Evolutionary conservation across 1,140 invertebrate genomes (phyloP).

Genomic region (Platyura marginata): DNA sequence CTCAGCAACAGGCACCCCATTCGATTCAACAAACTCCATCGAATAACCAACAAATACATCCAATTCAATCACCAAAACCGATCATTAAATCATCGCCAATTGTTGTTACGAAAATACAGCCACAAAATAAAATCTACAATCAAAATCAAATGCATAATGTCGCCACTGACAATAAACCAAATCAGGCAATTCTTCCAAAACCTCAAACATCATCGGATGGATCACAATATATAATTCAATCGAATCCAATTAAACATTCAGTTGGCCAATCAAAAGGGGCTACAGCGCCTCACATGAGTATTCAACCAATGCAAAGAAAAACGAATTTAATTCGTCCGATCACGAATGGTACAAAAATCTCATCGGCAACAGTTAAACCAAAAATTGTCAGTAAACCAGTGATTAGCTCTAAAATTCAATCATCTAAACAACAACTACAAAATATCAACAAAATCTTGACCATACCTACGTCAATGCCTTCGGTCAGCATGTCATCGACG

Average conservation of each 20-base stretch:
- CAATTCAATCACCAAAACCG: constrained; percentile 1
- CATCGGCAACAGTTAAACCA: constrained; percentile 2
- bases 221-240: neutral
- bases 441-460: constrained; percentile 11
- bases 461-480: constrained; percentile 18
- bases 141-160: neutral
- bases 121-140: neutral
- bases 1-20: neutral
- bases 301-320: constrained; percentile 4
- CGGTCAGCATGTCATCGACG: neutral
- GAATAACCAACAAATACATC: constrained; percentile 4
- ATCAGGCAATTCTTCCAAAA: neutral
- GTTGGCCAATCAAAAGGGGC: neutral
- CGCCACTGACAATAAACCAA: neutral
- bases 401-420: constrained; percentile 9
- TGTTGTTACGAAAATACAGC: constrained; percentile 2
- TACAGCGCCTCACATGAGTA: neutral
- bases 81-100: constrained; percentile 3
- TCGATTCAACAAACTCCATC: neutral
- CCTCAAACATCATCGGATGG: constrained; percentile 1
- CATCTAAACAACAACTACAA: neutral
- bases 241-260: constrained; percentile 1
- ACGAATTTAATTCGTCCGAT: neutral
- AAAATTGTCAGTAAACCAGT: constrained; percentile 19
- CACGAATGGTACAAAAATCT: constrained; percentile 8